phyloP scores from a whole-genome alignment of 2,888 invertebrate species.

The Spodoptera exigua region DNA sequence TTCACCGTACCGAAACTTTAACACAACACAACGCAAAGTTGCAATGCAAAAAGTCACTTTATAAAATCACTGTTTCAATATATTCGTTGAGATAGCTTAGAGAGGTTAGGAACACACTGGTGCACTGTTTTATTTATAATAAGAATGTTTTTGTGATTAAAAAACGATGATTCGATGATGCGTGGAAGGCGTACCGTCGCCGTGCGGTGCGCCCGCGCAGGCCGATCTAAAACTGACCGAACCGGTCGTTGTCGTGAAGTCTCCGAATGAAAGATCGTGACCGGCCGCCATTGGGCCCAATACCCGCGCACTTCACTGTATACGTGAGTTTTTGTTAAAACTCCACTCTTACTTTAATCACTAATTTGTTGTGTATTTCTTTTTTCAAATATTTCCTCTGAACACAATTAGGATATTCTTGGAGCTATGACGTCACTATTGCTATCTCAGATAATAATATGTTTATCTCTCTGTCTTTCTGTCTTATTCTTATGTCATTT shows the following conservation, averaged over 20 bases:
- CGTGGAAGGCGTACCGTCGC: constrained; percentile 66
- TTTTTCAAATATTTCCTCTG: constrained; percentile 23
- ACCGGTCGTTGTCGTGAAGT: constrained; percentile 81
- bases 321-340: constrained; percentile 54
- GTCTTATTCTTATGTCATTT: constrained; percentile 4
- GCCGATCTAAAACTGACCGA: constrained; percentile 84
- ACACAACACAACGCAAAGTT: constrained; percentile 60
- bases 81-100: constrained; percentile 30
- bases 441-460: constrained; percentile 1
- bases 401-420: not conserved
- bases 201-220: constrained; percentile 73
- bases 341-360: constrained; percentile 49
- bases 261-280: constrained; percentile 69
- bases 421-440: not conserved
- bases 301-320: constrained; percentile 59
- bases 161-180: constrained; percentile 70
- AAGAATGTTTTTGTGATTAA: constrained; percentile 63
- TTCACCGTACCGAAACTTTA: constrained; percentile 68
- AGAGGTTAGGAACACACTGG: constrained; percentile 49
- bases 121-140: constrained; percentile 59
- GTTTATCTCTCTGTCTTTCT: constrained; percentile 3
- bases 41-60: constrained; percentile 51
- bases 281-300: constrained; percentile 67
- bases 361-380: constrained; percentile 55
- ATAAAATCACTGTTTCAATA: constrained; percentile 31